Conservation (phyloP, 2,113 vertebrate species). For the Paramormyrops kingsleyae region DNA sequence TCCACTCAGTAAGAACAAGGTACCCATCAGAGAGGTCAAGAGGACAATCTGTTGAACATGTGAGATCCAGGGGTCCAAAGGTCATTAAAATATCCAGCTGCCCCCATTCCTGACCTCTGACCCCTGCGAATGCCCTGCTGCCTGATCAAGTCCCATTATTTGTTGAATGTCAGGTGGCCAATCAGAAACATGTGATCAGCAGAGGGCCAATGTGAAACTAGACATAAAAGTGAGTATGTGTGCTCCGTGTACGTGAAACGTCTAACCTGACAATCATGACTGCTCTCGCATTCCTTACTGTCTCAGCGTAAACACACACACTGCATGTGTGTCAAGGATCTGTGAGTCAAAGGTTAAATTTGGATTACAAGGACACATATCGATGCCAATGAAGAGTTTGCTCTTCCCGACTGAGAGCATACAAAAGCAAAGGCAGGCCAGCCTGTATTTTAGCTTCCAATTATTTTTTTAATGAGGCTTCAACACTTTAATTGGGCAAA, state of each 20-base stretch:
- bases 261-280: neutral
- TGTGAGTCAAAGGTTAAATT: neutral
- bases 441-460: neutral
- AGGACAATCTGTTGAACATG: neutral
- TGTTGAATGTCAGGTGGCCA: neutral
- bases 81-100: conserved; percentile 21
- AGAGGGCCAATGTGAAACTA: neutral
- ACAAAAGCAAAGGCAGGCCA: too few species aligned
- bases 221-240: neutral
- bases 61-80: conserved; percentile 22
- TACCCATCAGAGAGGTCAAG: conserved; percentile 9
- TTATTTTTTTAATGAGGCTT: neutral
- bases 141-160: neutral
- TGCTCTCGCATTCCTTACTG: neutral
- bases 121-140: neutral
- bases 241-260: neutral
- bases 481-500: neutral
- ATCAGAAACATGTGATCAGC: neutral
- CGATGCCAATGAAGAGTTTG: neutral
- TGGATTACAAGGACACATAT: neutral
- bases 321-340: neutral
- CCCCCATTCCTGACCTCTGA: conserved; percentile 23
- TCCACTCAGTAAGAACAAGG: neutral
- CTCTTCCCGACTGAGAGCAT: too few species aligned
- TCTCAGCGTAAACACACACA: neutral